Evolutionary conservation across 2,113 vertebrate genomes (phyloP).

Genomic region (Ciconia boyciana): DNA sequence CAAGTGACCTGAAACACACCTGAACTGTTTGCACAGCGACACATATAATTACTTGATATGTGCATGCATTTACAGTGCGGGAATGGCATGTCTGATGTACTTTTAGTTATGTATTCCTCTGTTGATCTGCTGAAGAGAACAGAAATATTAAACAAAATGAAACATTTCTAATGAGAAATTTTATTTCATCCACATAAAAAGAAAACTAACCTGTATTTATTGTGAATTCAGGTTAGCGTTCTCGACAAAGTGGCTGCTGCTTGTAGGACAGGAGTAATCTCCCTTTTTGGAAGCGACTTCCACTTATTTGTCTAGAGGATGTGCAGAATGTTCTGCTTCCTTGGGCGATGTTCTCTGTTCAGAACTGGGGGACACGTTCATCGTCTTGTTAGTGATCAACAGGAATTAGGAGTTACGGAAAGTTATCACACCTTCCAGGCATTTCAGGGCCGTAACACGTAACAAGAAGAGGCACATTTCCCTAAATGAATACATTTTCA

Average conservation of each 20-base stretch:
- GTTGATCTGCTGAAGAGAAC: not conserved
- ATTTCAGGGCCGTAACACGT: constrained; percentile 21
- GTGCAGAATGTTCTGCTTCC: constrained; percentile 24
- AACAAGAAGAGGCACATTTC: constrained; percentile 57
- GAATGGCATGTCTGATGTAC: not conserved
- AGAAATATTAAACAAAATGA: not conserved
- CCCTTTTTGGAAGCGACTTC: constrained; percentile 22
- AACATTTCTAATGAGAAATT: not conserved
- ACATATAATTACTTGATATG: not conserved
- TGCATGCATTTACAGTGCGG: not conserved
- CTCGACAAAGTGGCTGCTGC: not conserved
- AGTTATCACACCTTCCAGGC: constrained; percentile 47
- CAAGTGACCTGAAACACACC: not conserved
- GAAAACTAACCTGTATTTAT: not conserved
- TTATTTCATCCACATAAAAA: not conserved
- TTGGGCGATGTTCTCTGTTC: constrained; percentile 3
- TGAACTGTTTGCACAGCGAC: not conserved
- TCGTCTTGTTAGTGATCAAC: constrained; percentile 30
- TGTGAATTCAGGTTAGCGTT: constrained; percentile 5
- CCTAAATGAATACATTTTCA: constrained; percentile 46
- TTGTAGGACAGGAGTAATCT: not conserved
- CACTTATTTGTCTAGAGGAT: constrained; percentile 7
- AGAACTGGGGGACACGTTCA: not conserved
- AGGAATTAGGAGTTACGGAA: constrained; percentile 33
- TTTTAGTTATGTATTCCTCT: not conserved